Conservation (phyloP, 1,140 invertebrate genomes). For the Euwallacea fornicatus region DNA sequence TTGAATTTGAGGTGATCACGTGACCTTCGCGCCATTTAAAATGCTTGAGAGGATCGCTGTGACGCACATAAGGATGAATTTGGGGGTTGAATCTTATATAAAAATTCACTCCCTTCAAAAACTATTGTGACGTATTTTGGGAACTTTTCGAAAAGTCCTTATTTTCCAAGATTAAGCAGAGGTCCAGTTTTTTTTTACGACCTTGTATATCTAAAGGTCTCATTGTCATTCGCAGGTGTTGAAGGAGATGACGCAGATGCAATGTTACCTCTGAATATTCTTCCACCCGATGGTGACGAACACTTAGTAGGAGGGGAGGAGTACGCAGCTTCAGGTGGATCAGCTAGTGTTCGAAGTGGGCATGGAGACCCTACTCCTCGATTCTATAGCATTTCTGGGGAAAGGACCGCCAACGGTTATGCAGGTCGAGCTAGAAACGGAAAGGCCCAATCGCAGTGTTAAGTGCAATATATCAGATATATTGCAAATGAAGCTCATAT, state of each 20-base stretch:
- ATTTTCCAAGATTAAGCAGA: too few relatives aligned
- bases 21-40: too few relatives aligned
- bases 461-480: conserved; percentile 20
- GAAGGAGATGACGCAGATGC: conserved; percentile 37
- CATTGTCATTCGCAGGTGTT: conserved; percentile 6
- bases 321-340: conserved; percentile 15
- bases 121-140: too few relatives aligned
- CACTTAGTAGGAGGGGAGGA: conserved; percentile 10
- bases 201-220: not conserved
- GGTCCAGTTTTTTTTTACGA: too few relatives aligned
- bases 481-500: too few relatives aligned
- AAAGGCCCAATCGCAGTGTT: conserved; percentile 46
- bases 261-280: conserved; percentile 25
- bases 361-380: conserved; percentile 42
- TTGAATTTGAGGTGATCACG: too few relatives aligned
- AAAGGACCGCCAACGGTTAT: conserved; percentile 52
- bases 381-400: conserved; percentile 46
- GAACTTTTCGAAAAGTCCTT: too few relatives aligned
- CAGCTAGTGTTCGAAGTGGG: conserved; percentile 25
- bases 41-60: too few relatives aligned
- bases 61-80: too few relatives aligned
- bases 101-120: too few relatives aligned
- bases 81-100: too few relatives aligned
- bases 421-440: conserved; percentile 47
- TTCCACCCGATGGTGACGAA: conserved; percentile 16